A percentile compares a stretch with the other conserved stretches of the same genome.
Conservation (phyloP, 2,113 vertebrate genomes). For the Catharus fuscescens region DNA sequence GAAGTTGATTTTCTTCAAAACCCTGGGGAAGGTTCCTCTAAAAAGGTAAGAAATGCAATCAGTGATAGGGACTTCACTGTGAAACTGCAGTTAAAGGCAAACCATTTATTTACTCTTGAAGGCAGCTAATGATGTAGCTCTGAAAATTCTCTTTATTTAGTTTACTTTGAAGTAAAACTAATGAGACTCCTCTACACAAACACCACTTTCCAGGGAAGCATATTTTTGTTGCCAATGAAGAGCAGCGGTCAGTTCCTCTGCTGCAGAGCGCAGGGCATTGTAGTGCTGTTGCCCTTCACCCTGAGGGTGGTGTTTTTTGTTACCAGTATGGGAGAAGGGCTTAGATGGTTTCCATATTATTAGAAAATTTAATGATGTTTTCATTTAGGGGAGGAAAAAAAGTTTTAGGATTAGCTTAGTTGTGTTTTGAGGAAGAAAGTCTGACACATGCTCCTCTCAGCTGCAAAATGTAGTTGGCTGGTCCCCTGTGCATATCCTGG, state of each 20-base stretch:
- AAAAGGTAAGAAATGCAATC: not conserved
- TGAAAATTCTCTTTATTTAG: not conserved
- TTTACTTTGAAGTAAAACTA: not conserved
- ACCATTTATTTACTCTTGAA: not conserved
- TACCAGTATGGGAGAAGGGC: not conserved
- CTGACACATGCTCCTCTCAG: not conserved
- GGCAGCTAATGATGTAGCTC: not conserved
- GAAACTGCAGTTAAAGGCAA: not conserved
- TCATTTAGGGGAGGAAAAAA: fast-evolving
- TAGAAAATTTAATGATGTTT: not conserved
- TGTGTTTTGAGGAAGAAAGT: not conserved
- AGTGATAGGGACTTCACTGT: not conserved
- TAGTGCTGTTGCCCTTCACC: not conserved
- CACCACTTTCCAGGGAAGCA: not conserved
- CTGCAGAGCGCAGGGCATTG: not conserved
- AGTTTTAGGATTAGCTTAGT: not conserved
- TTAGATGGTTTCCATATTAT: not conserved
- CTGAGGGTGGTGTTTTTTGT: not conserved
- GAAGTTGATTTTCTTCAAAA: not conserved
- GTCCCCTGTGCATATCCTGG: not conserved
- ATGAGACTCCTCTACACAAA: not conserved
- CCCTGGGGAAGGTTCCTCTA: not conserved
- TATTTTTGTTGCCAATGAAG: not conserved
- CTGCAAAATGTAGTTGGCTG: not conserved
- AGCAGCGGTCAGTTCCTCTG: not conserved